A percentile compares a stretch with the other conserved stretches of the same genome.
Conservation (phyloP, 2,113 vertebrate species). For the Merops nubicus region DNA sequence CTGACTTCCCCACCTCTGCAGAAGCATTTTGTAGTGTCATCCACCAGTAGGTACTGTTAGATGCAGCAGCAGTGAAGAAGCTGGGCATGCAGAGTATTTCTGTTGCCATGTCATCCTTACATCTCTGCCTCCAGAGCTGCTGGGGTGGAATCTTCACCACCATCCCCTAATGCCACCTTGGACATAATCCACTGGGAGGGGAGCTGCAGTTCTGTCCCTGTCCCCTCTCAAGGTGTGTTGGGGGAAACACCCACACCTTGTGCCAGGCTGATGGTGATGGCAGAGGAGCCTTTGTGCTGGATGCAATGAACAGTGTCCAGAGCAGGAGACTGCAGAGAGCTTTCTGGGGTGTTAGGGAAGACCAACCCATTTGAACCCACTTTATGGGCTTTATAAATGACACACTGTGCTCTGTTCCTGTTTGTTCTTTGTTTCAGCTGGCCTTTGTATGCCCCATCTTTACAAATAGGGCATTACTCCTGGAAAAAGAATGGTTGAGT, state of each 20-base stretch:
- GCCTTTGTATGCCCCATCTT: not conserved
- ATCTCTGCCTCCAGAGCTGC: not conserved
- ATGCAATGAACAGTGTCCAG: not conserved
- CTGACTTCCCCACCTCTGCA: not conserved
- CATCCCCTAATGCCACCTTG: rapidly evolving
- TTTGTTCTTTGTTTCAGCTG: not conserved
- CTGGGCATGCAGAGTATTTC: not conserved
- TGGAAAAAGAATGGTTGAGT: not conserved
- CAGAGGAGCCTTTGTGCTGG: not conserved
- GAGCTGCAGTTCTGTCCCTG: not conserved
- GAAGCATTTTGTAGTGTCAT: not conserved
- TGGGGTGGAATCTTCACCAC: not conserved
- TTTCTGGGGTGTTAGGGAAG: not conserved
- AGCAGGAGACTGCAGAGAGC: not conserved
- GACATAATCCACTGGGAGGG: not conserved
- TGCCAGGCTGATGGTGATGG: not conserved
- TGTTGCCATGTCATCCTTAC: not conserved
- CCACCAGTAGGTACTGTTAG: not conserved
- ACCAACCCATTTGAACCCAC: not conserved
- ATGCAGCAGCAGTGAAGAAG: not conserved
- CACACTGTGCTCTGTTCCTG: not conserved
- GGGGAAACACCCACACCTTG: rapidly evolving
- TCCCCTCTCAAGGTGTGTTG: rapidly evolving
- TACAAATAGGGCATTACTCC: not conserved
- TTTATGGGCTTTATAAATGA: rapidly evolving